These are phyloP conservation scores for Aspidiotus rigidus DNA, from an alignment of 2,888 invertebrate genomes.

Conservation along the genomic window DNA sequence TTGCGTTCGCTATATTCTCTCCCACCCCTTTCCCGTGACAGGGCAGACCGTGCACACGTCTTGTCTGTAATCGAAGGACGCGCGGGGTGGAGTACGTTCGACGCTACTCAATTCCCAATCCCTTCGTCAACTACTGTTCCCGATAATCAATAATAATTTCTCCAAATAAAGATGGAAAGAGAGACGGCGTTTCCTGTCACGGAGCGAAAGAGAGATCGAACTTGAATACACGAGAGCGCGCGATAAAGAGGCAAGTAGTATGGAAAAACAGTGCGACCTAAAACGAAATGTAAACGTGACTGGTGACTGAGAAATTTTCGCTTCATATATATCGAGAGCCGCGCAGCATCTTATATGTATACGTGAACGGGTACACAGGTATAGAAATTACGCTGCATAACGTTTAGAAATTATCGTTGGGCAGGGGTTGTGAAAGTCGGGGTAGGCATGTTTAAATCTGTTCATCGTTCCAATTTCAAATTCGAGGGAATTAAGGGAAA, in stretches of 20 bases:
- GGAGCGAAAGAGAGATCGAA: neutral
- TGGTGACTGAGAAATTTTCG: constrained; percentile 1
- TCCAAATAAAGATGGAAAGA: constrained; percentile 27
- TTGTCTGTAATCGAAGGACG: constrained; percentile 26
- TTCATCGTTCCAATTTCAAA: no score
- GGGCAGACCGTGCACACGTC: neutral
- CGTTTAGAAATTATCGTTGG: no score
- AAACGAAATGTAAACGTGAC: constrained; percentile 1
- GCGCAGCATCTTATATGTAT: no score
- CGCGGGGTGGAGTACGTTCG: constrained; percentile 8
- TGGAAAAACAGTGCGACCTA: constrained; percentile 17
- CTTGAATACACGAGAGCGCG: no score
- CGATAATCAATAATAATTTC: constrained; percentile 34
- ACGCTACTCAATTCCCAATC: constrained; percentile 35
- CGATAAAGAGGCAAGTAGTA: no score
- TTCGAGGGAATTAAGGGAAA: no score
- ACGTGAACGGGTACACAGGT: no score
- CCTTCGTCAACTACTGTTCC: constrained; percentile 35
- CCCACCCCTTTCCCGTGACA: neutral
- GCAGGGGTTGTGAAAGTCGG: no score
- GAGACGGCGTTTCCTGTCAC: constrained; percentile 24
- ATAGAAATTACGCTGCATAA: no score
- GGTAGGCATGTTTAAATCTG: no score
- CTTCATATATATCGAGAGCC: no score
- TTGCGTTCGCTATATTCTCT: constrained; percentile 15